phyloP scores from a whole-genome alignment of 2,888 invertebrate species.

The Camptogramma bilineatum region DNA sequence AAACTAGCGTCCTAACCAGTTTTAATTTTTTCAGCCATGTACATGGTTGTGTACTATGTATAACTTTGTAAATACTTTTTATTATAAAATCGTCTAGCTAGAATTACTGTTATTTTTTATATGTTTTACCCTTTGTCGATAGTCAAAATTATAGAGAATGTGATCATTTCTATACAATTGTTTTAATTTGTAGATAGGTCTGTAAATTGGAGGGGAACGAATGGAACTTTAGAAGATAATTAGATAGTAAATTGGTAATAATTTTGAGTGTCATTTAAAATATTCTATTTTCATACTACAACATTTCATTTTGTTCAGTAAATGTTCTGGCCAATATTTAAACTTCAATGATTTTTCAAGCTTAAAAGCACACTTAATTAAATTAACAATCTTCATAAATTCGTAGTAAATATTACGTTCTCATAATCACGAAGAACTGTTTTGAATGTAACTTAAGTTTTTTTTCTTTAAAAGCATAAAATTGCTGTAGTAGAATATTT shows the following conservation, averaged over 20 bases:
- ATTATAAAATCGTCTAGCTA: constrained; percentile 35
- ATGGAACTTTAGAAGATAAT: background rate
- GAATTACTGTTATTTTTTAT: constrained; percentile 34
- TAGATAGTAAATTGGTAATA: background rate
- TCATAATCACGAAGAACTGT: no score
- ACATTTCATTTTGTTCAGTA: no score
- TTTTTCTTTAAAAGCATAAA: no score
- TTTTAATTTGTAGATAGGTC: constrained; percentile 19
- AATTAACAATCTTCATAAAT: no score
- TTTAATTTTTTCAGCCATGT: background rate
- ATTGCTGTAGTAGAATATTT: no score
- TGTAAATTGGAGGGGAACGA: background rate
- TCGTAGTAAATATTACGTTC: no score
- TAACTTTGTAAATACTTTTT: constrained; percentile 41
- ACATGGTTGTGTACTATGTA: constrained; percentile 29
- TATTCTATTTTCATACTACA: no score
- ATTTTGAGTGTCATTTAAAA: no score
- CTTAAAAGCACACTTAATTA: no score
- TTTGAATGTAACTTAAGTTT: no score
- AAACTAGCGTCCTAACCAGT: background rate
- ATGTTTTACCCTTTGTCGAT: constrained; percentile 32
- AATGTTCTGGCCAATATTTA: no score
- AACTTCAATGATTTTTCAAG: no score
- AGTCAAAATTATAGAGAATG: constrained; percentile 40
- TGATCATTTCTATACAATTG: constrained; percentile 26